Evolutionary conservation across 1,140 invertebrate genomes (phyloP), one percentile per base, ranked within the genome.

Genomic region (Bombus balteatus): DNA sequence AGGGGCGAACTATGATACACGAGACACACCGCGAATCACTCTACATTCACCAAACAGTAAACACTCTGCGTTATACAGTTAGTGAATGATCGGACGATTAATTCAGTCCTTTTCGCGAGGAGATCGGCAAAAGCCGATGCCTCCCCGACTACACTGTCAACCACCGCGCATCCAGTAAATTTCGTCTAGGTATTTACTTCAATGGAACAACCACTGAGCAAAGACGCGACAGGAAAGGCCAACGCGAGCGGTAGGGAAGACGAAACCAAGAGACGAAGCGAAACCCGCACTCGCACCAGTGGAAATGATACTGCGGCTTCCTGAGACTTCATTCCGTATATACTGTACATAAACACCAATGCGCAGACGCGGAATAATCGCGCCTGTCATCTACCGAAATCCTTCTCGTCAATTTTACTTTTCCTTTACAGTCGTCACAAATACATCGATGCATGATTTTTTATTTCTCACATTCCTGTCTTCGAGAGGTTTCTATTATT

Each of bases 261-360:
- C 53, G 47, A 57, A 65, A 32, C 9, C 39, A 43, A 32, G n/a
- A 62, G 32, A 84, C 83, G 75, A 85, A 72, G 34, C 77, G 28
- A 71, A 72, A 79, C 78, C 79, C 84, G 81, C 84, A 75, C 71
- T 68, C 71, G 41, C 72, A 81, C 84, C 82, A 82, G 88, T 91
- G 90, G 65, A 88, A 91, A 90, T 90, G 92, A 89, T 87, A 92
- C 92, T 92, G 92, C 91, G 88, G 91, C 89, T 91, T 88, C 86
- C 87, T 71, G 76, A 62, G 82, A 82, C 80, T 81, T 76, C 84
- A 82, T 81, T 68, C 87, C 32, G 47, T 80, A 62, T 72, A 82
- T 72, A 76, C 47, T 86, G 87, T 78, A 87, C 53, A 59, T 85
- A 41, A 86, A 85, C 79, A 82, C 65, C 59, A 85, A 37, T 83